Evolutionary conservation across 2,888 invertebrate genomes (phyloP), one percentile per base, ranked within the genome.

Genomic region (Philereme vetulata): DNA sequence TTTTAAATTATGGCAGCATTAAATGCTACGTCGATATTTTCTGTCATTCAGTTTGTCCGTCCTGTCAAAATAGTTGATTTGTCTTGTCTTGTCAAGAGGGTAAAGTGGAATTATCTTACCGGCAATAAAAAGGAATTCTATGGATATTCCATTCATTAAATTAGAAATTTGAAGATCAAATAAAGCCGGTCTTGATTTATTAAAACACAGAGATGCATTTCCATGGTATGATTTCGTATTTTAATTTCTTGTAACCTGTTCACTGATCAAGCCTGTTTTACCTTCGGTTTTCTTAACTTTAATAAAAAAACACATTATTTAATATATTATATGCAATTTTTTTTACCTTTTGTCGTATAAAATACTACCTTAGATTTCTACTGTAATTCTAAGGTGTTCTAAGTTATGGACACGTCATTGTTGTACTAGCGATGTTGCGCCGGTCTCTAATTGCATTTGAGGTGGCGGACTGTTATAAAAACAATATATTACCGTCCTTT

Each of bases 331-430:
- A 8, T 46, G 5, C 21, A 11, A 7, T 21, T 44, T 11, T 4
- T 0, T 21, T 8, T 21, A 4, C 21, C 7, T 44, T 21, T 44
- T 21, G 21, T 7, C 9, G 4, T 33, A 9, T 11, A n/a, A 8
- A 46, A n/a, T 9, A 4, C n/a, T 5, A 7, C n/a, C 32, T 5
- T 8, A n/a, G 34, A 45, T 21, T 5, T 36, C 4, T 0, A 45
- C 10, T 10, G 32, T 34, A 10, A 43, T 36, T 36, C n/a, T 34
- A 36, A 38, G n/a, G 1, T 36, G 10, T 6, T 40, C 35, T 55
- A 7, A 61, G 38, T 45, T 65, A 59, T 44, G 86, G 86, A 88
- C 88, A 88, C 87, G 87, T 87, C 87, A 86, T 72, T 80, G 74
- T 70, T 75, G 70, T 49, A 33, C 63, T 64, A 64, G 59, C 65